phyloP scores from a whole-genome alignment of 1,140 invertebrate genomes.

The Potamilus streckersoni region DNA sequence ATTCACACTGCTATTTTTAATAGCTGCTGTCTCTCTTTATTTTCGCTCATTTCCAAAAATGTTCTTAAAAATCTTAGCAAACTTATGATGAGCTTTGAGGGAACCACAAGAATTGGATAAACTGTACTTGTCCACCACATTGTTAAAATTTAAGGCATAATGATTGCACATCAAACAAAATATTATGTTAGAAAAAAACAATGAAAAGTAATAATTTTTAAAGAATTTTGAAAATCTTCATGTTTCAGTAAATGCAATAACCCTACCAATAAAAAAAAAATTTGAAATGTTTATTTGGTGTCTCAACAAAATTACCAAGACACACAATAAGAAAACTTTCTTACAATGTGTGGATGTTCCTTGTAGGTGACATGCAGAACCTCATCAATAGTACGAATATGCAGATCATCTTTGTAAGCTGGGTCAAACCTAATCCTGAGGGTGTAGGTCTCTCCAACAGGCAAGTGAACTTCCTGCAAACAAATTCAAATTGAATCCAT shows the following conservation, averaged over 20 bases:
- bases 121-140: no score
- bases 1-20: no score
- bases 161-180: no score
- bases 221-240: background rate
- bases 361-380: slow-evolving; percentile 61
- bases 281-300: background rate
- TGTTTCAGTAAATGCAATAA: background rate
- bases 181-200: no score
- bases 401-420: slow-evolving; percentile 62
- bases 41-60: no score
- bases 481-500: background rate
- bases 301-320: background rate
- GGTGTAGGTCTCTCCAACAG: slow-evolving; percentile 48
- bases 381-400: slow-evolving; percentile 64
- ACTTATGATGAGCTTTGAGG: no score
- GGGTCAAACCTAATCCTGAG: slow-evolving; percentile 65
- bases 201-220: background rate
- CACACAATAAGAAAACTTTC: slow-evolving; percentile 17
- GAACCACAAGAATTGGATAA: no score
- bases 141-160: no score
- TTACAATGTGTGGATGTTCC: slow-evolving; percentile 67
- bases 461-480: slow-evolving; percentile 55
- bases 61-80: no score
- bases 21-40: no score
- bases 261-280: background rate